These are phyloP conservation scores for Cheiracanthium punctorium DNA, from an alignment of 2,888 invertebrate genomes.

Conservation along the genomic window DNA sequence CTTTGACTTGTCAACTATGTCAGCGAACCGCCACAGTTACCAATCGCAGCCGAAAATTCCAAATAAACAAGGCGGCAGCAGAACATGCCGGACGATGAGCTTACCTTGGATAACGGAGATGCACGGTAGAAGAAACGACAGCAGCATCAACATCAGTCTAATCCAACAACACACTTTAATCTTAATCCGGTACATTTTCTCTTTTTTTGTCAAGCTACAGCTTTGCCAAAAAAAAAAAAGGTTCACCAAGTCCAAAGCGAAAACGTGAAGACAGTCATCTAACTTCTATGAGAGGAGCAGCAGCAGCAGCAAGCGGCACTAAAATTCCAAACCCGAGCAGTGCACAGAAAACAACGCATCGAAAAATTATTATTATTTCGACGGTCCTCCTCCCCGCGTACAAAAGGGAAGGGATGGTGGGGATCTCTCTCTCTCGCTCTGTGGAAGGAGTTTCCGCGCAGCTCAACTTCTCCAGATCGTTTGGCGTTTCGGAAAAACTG, in stretches of 20 bases:
- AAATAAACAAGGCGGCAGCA: neutral
- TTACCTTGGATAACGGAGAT: conserved; percentile 24
- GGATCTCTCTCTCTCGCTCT: no score
- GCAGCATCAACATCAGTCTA: conserved; percentile 45
- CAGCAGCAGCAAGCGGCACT: no score
- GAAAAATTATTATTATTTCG: no score
- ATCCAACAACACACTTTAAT: conserved; percentile 39
- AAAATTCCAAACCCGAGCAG: conserved; percentile 18
- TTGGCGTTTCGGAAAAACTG: conserved; percentile 36
- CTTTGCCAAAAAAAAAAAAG: conserved; percentile 8
- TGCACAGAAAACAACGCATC: conserved; percentile 8
- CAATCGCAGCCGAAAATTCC: no score
- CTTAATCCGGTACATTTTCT: conserved; percentile 29
- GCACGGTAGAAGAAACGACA: neutral
- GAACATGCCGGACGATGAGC: neutral
- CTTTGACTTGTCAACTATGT: no score
- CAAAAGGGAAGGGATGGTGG: neutral
- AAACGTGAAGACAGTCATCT: conserved; percentile 14
- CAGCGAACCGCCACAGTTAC: no score
- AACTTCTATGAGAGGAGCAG: neutral
- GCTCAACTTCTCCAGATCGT: conserved; percentile 21
- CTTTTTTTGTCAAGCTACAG: neutral
- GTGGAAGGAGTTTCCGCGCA: neutral
- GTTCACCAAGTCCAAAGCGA: no score
- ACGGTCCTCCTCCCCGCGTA: conserved; percentile 17